A percentile compares a stretch with the other conserved stretches of the same genome.
These are phyloP conservation scores for Catharus minimus DNA, from an alignment of 2,113 vertebrate genomes.

Conservation along the genomic window DNA sequence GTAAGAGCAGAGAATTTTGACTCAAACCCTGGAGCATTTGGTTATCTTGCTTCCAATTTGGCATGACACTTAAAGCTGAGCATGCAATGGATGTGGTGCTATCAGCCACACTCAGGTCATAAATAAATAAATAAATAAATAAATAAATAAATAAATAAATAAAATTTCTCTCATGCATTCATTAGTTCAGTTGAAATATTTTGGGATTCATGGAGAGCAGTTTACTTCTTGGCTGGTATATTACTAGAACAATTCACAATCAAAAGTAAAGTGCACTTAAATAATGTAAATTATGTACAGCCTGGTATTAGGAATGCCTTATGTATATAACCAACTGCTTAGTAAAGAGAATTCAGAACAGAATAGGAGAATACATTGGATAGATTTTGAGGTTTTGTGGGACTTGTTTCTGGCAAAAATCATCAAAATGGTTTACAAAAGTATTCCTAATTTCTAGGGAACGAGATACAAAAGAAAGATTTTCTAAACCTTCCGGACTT, in stretches of 20 bases:
- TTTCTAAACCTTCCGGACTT: background rate
- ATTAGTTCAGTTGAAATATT: background rate
- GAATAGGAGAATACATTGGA: background rate
- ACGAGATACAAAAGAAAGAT: background rate
- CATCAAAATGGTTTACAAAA: background rate
- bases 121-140: background rate
- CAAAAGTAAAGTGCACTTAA: background rate
- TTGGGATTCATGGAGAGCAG: background rate
- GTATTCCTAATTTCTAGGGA: background rate
- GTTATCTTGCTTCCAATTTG: background rate
- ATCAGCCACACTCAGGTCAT: background rate
- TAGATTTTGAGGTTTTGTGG: background rate
- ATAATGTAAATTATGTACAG: background rate
- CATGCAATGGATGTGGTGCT: background rate
- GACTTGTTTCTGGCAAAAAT: background rate
- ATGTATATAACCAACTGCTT: background rate
- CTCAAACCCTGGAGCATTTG: background rate
- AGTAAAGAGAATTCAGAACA: background rate
- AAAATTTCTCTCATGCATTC: background rate
- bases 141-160: background rate
- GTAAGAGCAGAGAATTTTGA: background rate
- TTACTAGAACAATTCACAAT: background rate
- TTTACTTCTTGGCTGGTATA: background rate
- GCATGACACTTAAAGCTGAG: background rate
- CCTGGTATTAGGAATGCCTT: background rate